phyloP scores from a whole-genome alignment of 2,888 invertebrate genomes.

The Chrysomela aeneicollis region DNA sequence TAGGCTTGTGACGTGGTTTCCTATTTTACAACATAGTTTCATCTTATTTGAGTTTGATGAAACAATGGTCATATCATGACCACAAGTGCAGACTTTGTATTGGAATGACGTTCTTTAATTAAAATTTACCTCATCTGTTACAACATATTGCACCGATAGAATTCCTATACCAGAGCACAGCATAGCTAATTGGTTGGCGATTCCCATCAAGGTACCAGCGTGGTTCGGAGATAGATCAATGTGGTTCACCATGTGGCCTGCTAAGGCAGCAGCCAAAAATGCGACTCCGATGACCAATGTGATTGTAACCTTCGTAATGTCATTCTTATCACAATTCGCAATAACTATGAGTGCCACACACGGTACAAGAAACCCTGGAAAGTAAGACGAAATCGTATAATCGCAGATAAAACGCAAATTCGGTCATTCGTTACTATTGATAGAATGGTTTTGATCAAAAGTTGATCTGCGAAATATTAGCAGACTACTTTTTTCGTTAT shows the following conservation, averaged over 20 bases:
- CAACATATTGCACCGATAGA: conserved; percentile 72
- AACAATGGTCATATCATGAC: no score
- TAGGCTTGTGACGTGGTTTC: no score
- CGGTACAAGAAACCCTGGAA: conserved; percentile 65
- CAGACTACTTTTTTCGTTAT: no score
- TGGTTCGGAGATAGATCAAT: conserved; percentile 86
- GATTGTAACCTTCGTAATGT: conserved; percentile 67
- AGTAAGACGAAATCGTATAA: no score
- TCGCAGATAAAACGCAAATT: no score
- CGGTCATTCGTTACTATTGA: no score
- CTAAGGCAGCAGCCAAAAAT: conserved; percentile 50
- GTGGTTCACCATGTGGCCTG: conserved; percentile 80
- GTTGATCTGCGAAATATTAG: no score
- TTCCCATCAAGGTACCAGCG: conserved; percentile 83
- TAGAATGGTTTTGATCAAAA: no score
- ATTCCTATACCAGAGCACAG: conserved; percentile 82
- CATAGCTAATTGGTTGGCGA: conserved; percentile 80
- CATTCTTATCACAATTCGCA: conserved; percentile 56
- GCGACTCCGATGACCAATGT: conserved; percentile 76
- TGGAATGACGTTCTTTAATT: no score
- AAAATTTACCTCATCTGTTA: conserved; percentile 70
- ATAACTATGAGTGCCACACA: conserved; percentile 70
- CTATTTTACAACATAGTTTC: no score
- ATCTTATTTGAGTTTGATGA: no score
- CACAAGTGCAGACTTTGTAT: no score